Base-by-base conservation (phyloP, 2,888 invertebrate genomes). In the Sympetrum striolatum region DNA sequence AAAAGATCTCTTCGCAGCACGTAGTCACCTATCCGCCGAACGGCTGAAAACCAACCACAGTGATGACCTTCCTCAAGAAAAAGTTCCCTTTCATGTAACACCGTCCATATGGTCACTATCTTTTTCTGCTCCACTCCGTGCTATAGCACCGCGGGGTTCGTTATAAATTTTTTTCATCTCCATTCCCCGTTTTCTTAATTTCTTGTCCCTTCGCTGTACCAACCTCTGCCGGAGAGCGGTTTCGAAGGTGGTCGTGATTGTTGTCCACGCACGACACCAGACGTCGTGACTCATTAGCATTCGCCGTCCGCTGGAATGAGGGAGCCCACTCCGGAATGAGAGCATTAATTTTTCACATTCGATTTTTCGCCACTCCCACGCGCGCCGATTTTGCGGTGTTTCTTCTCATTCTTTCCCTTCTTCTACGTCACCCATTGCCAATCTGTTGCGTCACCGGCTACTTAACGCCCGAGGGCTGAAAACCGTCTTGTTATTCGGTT, bases 231-330 rank as follows among this genome's bases (percentile, higher is more conserved):
- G 73, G 53, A 73, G 73, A 73, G 15, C 25, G 73, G 5, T 18
- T 58, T 86, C 58, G 60, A 60, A n/a, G 86, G 37, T 22, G 60
- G 14, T 86, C 86, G 86, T 86, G 86, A 86, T 58, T 39, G 58
- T 35, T 60, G n/a, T 86, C 86, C 86, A 86, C 64, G 35, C 60
- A 35, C 35, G 37, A 60, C 86, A 60, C 86, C 58, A 64, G 10
- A 60, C 60, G 22, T 86, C 86, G 86, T 86, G 86, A 86, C 86
- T 86, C 86, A 86, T 86, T 86, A 86, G 60, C 86, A 86, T 86
- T 39, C 37, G 86, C 37, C 60, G 60, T 5, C 25, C 18, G 73
- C 14, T 31, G 73, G 73, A 73, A 31, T 73, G 31, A 12, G 73
- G 14, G 64, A n/a, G 25, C 64, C 64, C 8, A 31, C 73, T 25